Evolutionary conservation across 2,888 invertebrate genomes (phyloP), one percentile per base, ranked within the genome.

Genomic region (Cantharis flavilabris): DNA sequence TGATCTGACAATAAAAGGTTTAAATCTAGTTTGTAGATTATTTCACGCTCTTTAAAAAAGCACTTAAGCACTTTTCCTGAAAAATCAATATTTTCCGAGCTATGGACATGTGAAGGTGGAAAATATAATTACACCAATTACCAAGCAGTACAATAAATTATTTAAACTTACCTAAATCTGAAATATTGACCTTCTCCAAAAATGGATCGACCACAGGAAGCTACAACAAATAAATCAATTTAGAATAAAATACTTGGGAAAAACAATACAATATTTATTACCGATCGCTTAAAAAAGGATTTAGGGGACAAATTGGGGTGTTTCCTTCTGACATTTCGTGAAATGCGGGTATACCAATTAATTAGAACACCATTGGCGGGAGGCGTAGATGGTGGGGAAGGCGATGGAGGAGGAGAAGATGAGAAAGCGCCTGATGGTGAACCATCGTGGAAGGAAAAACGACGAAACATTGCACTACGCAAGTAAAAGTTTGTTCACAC

Each of bases 141-240:
- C 3, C 10, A 30, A 64, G 18, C 16, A 23, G 23, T 5, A 23
- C 10, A 65, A 67, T n/a, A 67, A 23, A 13, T 20, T 20, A 18
- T 65, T 65, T 20, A 13, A 75, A 91, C 94, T 93, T 88, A 95
- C 94, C 94, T 84, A 94, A 91, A 90, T 95, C 94, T 71, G 93
- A 93, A 83, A 94, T 89, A 86, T 92, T 93, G 84, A 94, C 94
- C 91, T 96, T 97, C 89, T 96, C 97, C 90, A 97, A 89, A 90
- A 97, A 97, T 69, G 97, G 97, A 90, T 97, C 97, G 71, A 95
- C 96, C 72, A 96, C 96, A 77, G 97, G 97, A 85, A 97, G 90
- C 97, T 97, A 92, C 75, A 93, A 93, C 81, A 87, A 88, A 89
- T 87, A 83, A 83, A 83, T 23, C 23, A n/a, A 26, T 10, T 67